Percentiles rank a stretch among this genome's conserved stretches.
Evolutionary conservation across 1,140 invertebrate genomes (phyloP).

Genomic region (Cyclargus thomasi): DNA sequence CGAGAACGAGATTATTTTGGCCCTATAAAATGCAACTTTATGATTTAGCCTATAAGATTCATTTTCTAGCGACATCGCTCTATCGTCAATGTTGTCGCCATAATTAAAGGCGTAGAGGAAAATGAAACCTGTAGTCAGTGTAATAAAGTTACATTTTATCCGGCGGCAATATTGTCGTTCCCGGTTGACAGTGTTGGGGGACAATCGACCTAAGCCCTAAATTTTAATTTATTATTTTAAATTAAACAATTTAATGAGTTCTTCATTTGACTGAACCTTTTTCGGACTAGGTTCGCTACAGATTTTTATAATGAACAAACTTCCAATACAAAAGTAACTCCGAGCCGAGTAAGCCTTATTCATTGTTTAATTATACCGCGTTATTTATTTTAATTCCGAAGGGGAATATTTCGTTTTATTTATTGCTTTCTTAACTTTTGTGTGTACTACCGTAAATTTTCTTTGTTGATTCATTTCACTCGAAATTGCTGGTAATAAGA

Average conservation of each 20-base stretch:
- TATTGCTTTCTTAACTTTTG: background rate
- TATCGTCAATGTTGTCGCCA: too few relatives aligned
- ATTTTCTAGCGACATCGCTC: too few relatives aligned
- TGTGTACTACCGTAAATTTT: background rate
- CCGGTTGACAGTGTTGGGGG: too few relatives aligned
- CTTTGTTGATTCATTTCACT: slow-evolving; percentile 17
- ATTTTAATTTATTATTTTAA: too few relatives aligned
- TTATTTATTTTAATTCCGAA: background rate
- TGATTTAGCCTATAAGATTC: too few relatives aligned
- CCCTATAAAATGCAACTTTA: too few relatives aligned
- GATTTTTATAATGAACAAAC: background rate
- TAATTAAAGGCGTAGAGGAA: too few relatives aligned
- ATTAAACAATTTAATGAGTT: background rate
- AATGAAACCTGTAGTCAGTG: too few relatives aligned
- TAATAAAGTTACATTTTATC: too few relatives aligned
- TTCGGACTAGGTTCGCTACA: background rate
- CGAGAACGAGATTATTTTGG: too few relatives aligned
- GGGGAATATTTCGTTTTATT: background rate
- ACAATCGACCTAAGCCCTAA: too few relatives aligned
- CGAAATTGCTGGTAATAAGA: background rate
- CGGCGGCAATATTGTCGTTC: too few relatives aligned
- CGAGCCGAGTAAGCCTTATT: background rate
- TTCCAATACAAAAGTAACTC: background rate
- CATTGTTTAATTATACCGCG: background rate
- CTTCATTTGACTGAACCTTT: background rate